Evolutionary conservation across 37 sponge, comb jelly and placozoan genomes (phyloP), one percentile per base, ranked within the genome.

Genomic region (Petrosia ficiformis): DNA sequence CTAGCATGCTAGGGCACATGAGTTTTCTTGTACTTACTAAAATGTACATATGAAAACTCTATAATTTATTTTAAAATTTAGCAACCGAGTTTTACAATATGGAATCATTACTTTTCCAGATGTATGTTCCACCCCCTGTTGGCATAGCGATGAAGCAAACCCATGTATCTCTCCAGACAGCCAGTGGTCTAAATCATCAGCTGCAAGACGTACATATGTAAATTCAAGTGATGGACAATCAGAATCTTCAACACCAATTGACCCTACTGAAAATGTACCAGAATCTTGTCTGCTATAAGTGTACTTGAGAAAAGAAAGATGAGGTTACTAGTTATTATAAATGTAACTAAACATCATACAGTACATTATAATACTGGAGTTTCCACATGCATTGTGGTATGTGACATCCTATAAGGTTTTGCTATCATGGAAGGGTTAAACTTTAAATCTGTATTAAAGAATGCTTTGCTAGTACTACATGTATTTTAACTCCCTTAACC

Each of bases 261-360:
- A 76, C 1, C 95, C 95, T 39, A 94, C 91, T 26, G 91, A 87
- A 68, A 79, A 94, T 1, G 95, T 86, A 0, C 88, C 87, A 42
- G 83, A 70, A 21, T 81, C 75, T 32, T 77, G 81, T 28, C 33
- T 48, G 41, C 52, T 76, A 60, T 80, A 86, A 4, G 70, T 58
- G 40, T 80, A 80, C 81, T 80, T 65, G n/a, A 16, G 2, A 3
- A 5, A 33, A 28, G n/a, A n/a, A n/a, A n/a, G n/a, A n/a, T n/a
- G n/a, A 35, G 40, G 29, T 0, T 8, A 2, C 2, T 14, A 44
- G 36, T 4, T 32, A 36, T 1, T 4, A 59, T 4, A 57, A 25
- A 6, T 2, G 35, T 75, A 11, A 32, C 32, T 5, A 29, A 6
- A 29, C 37, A 36, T 57, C 24, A 29, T 2, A 72, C 33, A 44